These are phyloP conservation scores for Orchesella cincta DNA, from an alignment of 1,140 invertebrate species.

Conservation along the genomic window DNA sequence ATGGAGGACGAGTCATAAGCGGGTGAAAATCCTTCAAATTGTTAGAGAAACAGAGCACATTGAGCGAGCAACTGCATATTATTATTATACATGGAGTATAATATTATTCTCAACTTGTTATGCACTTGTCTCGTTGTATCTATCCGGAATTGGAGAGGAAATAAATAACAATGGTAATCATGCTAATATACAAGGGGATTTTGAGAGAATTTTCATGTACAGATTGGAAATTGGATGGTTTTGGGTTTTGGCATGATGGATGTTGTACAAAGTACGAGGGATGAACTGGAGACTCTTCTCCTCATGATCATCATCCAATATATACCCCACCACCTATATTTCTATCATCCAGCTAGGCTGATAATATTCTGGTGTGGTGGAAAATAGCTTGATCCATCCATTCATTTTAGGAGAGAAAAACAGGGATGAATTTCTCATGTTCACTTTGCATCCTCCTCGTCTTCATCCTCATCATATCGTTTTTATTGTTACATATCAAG, in stretches of 20 bases:
- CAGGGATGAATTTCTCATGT: background rate
- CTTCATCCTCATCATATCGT: background rate
- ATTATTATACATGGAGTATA: no score
- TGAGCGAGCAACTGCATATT: no score
- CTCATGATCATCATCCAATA: background rate
- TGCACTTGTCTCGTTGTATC: background rate
- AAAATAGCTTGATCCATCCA: background rate
- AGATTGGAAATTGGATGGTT: background rate
- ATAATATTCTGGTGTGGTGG: background rate
- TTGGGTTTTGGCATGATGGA: slow-evolving; percentile 1
- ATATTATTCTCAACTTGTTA: background rate
- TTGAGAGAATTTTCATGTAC: background rate
- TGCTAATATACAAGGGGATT: background rate
- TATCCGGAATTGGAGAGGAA: background rate
- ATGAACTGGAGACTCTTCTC: background rate
- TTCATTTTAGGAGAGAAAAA: background rate
- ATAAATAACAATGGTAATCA: slow-evolving; percentile 10
- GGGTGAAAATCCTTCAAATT: no score
- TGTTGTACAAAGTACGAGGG: background rate
- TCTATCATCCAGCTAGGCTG: no score
- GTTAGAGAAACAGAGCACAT: no score
- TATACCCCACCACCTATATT: background rate
- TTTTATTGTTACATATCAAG: slow-evolving; percentile 11
- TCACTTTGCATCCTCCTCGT: background rate
- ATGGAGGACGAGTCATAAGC: no score